Evolutionary conservation across 2,113 vertebrate species (phyloP).

Genomic region (Sciurus niger): DNA sequence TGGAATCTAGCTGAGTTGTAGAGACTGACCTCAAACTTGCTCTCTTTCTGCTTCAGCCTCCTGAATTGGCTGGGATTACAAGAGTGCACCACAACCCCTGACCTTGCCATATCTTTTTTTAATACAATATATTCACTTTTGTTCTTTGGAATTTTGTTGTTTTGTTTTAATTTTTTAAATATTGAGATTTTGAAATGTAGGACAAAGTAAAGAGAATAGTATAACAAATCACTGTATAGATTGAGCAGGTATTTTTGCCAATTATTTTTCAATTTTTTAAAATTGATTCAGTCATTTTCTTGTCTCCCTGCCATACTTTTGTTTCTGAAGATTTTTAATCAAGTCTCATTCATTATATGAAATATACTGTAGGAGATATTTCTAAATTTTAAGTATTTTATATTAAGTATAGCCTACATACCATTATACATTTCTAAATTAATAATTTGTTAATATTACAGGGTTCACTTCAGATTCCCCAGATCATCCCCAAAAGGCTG

Average conservation of each 20-base stretch:
- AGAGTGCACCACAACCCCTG: background rate
- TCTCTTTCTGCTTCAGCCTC: too few species aligned
- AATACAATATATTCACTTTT: background rate
- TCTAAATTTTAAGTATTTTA: background rate
- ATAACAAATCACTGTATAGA: background rate
- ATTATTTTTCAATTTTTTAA: background rate
- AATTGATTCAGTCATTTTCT: background rate
- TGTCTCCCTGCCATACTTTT: conserved; percentile 6
- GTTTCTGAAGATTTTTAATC: conserved; percentile 10
- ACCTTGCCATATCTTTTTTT: background rate
- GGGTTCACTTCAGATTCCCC: background rate
- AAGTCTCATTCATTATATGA: background rate
- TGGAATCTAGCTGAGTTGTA: too few species aligned
- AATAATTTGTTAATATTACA: conserved; percentile 27
- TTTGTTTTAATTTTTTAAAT: background rate
- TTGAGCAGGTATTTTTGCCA: conserved; percentile 37
- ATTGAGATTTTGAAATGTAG: too few species aligned
- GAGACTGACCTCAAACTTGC: too few species aligned
- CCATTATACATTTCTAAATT: background rate
- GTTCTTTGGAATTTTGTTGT: background rate
- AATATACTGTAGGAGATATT: background rate
- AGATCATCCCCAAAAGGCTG: conserved; percentile 2
- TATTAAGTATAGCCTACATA: background rate
- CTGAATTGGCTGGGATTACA: background rate
- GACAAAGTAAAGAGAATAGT: background rate